Conservation (phyloP, 2,113 vertebrate species). For the Thalassoma bifasciatum region DNA sequence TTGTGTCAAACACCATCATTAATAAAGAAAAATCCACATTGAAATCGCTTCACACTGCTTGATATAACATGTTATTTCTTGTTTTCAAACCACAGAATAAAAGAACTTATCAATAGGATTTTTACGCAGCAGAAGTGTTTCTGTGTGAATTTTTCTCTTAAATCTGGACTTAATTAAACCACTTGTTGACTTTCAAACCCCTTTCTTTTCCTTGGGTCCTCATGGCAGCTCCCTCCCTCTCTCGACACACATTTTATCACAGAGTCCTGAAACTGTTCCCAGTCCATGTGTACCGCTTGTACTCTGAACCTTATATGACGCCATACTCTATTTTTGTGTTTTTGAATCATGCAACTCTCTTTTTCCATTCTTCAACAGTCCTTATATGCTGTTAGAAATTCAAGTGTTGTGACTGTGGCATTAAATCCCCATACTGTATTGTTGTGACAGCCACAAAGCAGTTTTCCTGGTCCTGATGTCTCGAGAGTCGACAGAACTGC, state of each 20-base stretch:
- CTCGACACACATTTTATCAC: slow-evolving; percentile 13
- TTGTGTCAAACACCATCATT: no score
- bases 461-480: slow-evolving; percentile 30
- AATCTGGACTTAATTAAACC: slow-evolving; percentile 22
- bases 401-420: slow-evolving; percentile 59
- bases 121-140: slow-evolving; percentile 15
- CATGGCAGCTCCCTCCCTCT: neutral
- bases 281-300: slow-evolving; percentile 61
- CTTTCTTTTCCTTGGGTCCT: neutral
- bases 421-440: slow-evolving; percentile 24
- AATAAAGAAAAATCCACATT: no score
- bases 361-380: slow-evolving; percentile 27
- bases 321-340: neutral
- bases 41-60: no score
- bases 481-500: neutral
- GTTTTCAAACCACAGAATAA: neutral
- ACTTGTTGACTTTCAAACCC: slow-evolving; percentile 2
- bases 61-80: neutral
- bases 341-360: neutral
- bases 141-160: slow-evolving; percentile 30
- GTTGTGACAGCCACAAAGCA: neutral
- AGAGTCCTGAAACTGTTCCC: slow-evolving; percentile 48
- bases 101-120: neutral
- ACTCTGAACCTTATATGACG: slow-evolving; percentile 6
- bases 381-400: slow-evolving; percentile 39